Evolutionary conservation across 2,888 invertebrate species (phyloP).

Genomic region (Leptinotarsa peninsularis): DNA sequence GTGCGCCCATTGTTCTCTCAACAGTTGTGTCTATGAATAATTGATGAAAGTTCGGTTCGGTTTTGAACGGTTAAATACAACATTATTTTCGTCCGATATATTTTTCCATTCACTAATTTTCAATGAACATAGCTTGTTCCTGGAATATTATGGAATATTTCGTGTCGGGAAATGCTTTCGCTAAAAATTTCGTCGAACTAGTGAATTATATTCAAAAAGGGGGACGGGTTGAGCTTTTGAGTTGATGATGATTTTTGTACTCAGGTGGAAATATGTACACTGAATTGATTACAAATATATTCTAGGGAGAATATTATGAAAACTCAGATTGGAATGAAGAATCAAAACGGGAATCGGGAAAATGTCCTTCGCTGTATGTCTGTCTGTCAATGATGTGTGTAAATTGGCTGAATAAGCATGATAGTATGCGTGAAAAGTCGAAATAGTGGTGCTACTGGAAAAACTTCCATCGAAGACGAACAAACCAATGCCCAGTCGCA

Average conservation of each 20-base stretch:
- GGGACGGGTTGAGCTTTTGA: neutral
- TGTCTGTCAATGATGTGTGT: too few relatives aligned
- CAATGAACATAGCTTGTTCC: conserved; percentile 24
- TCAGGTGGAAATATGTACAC: too few relatives aligned
- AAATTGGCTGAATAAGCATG: too few relatives aligned
- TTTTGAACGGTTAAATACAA: conserved; percentile 23
- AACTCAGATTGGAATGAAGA: too few relatives aligned
- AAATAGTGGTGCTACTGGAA: too few relatives aligned
- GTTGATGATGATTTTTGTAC: neutral
- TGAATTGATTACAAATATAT: too few relatives aligned
- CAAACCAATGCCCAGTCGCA: too few relatives aligned
- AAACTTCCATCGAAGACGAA: too few relatives aligned
- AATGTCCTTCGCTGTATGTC: too few relatives aligned
- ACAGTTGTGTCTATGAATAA: conserved; percentile 37
- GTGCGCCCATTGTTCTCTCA: conserved; percentile 32
- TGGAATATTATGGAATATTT: conserved; percentile 31
- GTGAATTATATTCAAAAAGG: neutral
- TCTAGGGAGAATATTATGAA: too few relatives aligned
- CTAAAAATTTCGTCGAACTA: neutral
- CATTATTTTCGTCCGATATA: conserved; percentile 35
- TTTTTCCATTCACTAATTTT: conserved; percentile 36
- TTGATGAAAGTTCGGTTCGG: conserved; percentile 27
- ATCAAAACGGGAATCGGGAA: too few relatives aligned
- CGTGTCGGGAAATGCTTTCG: neutral
- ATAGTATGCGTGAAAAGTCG: too few relatives aligned